These are phyloP conservation scores for Carduelis carduelis DNA, from an alignment of 2,797 vertebrate genomes.

Conservation along the genomic window DNA sequence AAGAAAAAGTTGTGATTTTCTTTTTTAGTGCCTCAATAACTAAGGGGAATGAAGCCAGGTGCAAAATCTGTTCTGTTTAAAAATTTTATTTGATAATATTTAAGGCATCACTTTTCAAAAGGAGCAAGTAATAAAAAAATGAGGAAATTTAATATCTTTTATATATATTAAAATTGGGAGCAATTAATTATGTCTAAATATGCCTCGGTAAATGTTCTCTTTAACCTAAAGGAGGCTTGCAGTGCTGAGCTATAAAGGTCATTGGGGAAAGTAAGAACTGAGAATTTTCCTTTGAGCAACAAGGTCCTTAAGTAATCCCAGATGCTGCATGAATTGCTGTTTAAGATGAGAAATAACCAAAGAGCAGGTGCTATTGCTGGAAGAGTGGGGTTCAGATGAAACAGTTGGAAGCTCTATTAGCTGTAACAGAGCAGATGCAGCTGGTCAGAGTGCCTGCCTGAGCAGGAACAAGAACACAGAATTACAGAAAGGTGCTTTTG, in stretches of 20 bases:
- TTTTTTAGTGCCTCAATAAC: background rate
- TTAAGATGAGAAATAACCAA: slow-evolving; percentile 38
- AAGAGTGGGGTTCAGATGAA: background rate
- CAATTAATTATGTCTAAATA: slow-evolving; percentile 33
- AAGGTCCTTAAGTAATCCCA: slow-evolving; percentile 27
- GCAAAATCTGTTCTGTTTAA: slow-evolving; percentile 2
- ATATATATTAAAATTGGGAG: background rate
- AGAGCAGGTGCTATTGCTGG: slow-evolving; percentile 22
- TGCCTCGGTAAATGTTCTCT: background rate
- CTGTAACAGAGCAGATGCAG: background rate
- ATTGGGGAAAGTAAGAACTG: slow-evolving; percentile 4
- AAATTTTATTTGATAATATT: slow-evolving; percentile 17
- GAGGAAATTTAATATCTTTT: slow-evolving; percentile 30
- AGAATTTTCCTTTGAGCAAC: slow-evolving; percentile 9
- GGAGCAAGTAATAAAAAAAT: background rate
- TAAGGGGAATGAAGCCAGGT: background rate
- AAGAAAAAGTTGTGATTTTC: background rate
- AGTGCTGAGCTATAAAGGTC: background rate
- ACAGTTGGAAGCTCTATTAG: slow-evolving; percentile 10
- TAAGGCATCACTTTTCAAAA: slow-evolving; percentile 3
- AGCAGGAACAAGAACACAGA: background rate
- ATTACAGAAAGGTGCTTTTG: background rate
- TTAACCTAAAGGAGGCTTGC: background rate
- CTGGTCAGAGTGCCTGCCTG: background rate
- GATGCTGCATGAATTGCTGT: background rate